Conservation (phyloP, 1,140 invertebrate species). For the Drepana arcuata region DNA sequence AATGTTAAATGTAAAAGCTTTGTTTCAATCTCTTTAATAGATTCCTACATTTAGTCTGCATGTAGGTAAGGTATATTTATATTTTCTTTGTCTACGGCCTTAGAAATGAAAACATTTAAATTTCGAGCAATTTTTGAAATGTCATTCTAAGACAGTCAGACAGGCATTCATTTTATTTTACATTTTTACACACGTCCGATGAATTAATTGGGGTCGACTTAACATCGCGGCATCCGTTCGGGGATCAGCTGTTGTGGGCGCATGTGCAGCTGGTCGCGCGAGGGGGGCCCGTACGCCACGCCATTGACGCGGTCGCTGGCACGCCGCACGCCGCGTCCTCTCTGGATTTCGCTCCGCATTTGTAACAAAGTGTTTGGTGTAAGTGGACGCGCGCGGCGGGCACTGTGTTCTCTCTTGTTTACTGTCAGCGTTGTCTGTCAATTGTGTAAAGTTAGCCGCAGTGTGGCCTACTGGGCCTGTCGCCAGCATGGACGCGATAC, state of each 20-base stretch:
- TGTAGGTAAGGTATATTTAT: too few relatives aligned
- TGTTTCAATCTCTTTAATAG: too few relatives aligned
- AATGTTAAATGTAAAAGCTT: too few relatives aligned
- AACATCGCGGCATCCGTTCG: slow-evolving; percentile 25
- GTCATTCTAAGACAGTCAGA: too few relatives aligned
- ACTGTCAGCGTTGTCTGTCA: too few relatives aligned
- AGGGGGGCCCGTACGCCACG: slow-evolving; percentile 23
- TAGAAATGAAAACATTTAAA: too few relatives aligned
- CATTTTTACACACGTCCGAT: slow-evolving; percentile 25
- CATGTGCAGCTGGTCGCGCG: slow-evolving; percentile 51
- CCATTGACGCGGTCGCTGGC: slow-evolving; percentile 29
- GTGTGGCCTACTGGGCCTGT: slow-evolving; percentile 46
- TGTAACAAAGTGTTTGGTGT: slow-evolving; percentile 25
- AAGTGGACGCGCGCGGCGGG: slow-evolving; percentile 31
- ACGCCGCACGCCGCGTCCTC: slow-evolving; percentile 20
- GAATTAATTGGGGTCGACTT: slow-evolving; percentile 14
- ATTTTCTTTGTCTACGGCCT: too few relatives aligned
- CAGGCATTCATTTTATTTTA: too few relatives aligned
- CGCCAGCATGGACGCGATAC: slow-evolving; percentile 70
- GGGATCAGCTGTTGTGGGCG: slow-evolving; percentile 62
- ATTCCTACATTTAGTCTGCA: too few relatives aligned
- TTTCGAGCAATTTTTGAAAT: too few relatives aligned
- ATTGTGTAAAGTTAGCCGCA: slow-evolving; percentile 27
- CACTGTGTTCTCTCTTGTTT: slow-evolving; percentile 20
- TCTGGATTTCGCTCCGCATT: too few relatives aligned